These are phyloP conservation scores for Thyatira batis DNA, from an alignment of 2,888 invertebrate species.

Conservation along the genomic window DNA sequence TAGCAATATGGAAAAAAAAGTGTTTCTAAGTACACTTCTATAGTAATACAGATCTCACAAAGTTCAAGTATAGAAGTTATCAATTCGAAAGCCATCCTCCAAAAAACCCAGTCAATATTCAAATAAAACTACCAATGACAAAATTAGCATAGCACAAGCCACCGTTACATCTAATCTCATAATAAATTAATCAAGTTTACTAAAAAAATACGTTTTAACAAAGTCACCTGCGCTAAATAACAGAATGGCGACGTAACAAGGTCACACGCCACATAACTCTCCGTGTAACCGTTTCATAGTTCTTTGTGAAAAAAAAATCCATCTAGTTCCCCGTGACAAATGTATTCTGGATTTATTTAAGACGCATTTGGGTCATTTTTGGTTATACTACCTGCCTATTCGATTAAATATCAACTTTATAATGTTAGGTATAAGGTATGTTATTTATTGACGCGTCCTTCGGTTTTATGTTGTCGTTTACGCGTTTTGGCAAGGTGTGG, in stretches of 20 bases:
- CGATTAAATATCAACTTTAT: not conserved
- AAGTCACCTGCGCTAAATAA: constrained; percentile 6
- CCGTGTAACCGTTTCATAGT: constrained; percentile 4
- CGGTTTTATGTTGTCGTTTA: not conserved
- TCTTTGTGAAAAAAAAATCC: not conserved
- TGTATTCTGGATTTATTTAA: not conserved
- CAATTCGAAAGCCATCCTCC: no score
- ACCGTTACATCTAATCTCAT: not conserved
- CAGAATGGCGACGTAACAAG: constrained; percentile 2
- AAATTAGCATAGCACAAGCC: not conserved
- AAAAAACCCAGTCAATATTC: no score
- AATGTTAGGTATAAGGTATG: not conserved
- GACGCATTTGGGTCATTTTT: not conserved
- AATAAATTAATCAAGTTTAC: not conserved
- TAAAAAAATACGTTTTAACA: not conserved
- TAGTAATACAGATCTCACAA: no score
- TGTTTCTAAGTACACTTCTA: no score
- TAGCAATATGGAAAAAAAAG: no score
- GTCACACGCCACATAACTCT: constrained; percentile 4
- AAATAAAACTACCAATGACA: not conserved
- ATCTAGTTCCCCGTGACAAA: not conserved
- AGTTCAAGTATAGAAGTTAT: no score
- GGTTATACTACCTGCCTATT: not conserved
- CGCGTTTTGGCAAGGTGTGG: not conserved
- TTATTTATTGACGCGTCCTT: not conserved